Evolutionary conservation across 2,888 invertebrate species (phyloP), one percentile per base, ranked within the genome.

Genomic region (Synergus umbraculus): DNA sequence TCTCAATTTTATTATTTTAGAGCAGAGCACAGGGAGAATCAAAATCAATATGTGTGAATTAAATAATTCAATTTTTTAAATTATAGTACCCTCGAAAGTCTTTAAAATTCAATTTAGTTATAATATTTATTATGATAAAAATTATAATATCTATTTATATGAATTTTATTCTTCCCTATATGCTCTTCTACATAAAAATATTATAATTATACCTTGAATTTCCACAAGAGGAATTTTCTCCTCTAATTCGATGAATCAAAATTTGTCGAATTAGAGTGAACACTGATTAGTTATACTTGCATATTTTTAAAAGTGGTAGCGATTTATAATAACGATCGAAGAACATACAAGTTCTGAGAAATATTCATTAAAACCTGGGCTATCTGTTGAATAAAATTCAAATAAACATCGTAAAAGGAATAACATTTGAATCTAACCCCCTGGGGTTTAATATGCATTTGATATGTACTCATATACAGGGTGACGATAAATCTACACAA

Each of bases 1-100:
- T 79, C 81, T 78, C 69, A 54, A 58, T 77, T 67, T 63, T 18
- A 76, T 64, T 49, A n/a, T 82, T 77, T 60, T 12, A 18, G 60
- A 22, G 18, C 60, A 69, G 29, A 54, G 37, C 54, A 46, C 9
- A 73, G 37, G 22, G 46, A 2, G n/a, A 67, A 67, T 67, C 67
- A 46, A 15, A 66, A 44, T 41, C 18, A 46, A 22, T 49, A 13
- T 22, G 13, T 15, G 10, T 22, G 46, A 13, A 9, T n/a, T 54
- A 4, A 37, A 37, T 37, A 37, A 37, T 37, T 7, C 37, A 37
- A 37, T 37, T 37, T 37, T 37, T 37, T 37, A 37, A 37, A 37
- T 37, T 3, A 37, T 37, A 37, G 37, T 37, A 37, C 37, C 37
- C 7, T 37, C 5, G 37, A 37, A 7, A 37, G 37, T 37, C 37